Evolutionary conservation across 2,113 vertebrate species (phyloP).

Genomic region (Python bivittatus): DNA sequence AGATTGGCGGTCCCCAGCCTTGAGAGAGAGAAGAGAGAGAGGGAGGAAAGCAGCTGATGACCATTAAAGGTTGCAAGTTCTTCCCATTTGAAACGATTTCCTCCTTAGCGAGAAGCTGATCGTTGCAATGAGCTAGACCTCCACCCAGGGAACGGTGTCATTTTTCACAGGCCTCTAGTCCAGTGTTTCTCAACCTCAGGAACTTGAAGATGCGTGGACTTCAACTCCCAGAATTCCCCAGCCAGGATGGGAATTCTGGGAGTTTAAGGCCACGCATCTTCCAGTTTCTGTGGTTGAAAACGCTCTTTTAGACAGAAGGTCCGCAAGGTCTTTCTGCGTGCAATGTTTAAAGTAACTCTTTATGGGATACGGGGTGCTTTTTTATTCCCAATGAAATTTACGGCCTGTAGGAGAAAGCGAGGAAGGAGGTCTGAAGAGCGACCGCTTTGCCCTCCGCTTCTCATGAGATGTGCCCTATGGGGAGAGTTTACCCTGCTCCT

Average conservation of each 20-base stretch:
- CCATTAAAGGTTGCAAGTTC: background rate
- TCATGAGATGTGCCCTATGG: background rate
- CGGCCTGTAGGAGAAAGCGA: background rate
- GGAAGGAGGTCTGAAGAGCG: background rate
- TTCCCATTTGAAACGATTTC: background rate
- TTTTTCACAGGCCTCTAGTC: background rate
- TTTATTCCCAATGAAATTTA: background rate
- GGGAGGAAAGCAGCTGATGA: background rate
- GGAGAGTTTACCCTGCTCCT: constrained; percentile 69
- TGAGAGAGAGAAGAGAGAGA: constrained; percentile 24
- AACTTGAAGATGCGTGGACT: too few species aligned
- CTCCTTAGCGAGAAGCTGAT: background rate
- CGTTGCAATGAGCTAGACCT: background rate
- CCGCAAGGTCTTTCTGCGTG: background rate
- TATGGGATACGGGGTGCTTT: background rate
- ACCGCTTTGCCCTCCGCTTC: background rate
- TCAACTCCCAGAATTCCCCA: too few species aligned
- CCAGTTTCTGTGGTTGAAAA: too few species aligned
- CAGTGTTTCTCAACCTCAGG: too few species aligned
- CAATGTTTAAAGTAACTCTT: too few species aligned
- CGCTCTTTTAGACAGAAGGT: background rate
- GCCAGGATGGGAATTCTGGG: too few species aligned
- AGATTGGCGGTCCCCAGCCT: constrained; percentile 84
- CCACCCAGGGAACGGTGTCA: background rate
- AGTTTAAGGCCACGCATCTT: too few species aligned